These are phyloP conservation scores for Acromyrmex echinatior DNA, from an alignment of 1,140 invertebrate genomes.

Conservation along the genomic window DNA sequence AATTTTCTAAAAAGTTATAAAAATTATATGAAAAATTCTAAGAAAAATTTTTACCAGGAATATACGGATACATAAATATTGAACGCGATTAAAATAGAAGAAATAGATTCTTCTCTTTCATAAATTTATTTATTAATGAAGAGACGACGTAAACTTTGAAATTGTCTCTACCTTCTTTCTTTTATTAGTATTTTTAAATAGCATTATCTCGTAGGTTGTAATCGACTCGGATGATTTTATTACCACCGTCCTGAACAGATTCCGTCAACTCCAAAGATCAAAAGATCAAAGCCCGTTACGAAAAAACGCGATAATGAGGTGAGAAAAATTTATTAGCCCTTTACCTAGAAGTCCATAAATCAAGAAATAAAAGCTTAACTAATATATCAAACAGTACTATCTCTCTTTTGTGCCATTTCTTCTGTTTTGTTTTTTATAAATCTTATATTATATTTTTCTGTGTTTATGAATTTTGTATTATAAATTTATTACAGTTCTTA, in stretches of 20 bases:
- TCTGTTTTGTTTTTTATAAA: background rate
- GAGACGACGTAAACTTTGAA: background rate
- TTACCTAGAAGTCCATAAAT: background rate
- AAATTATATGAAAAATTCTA: too few species aligned
- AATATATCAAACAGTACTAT: background rate
- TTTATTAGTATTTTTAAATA: background rate
- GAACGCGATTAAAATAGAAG: background rate
- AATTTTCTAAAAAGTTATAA: too few species aligned
- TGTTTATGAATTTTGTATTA: background rate
- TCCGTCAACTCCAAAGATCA: constrained; percentile 82
- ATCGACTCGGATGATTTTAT: constrained; percentile 88
- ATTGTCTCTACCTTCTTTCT: background rate
- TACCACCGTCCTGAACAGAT: constrained; percentile 86
- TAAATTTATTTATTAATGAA: background rate
- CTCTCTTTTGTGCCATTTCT: background rate
- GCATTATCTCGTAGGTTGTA: constrained; percentile 81
- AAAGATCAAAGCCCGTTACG: constrained; percentile 73
- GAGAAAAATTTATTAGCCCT: constrained; percentile 44
- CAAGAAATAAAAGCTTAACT: background rate
- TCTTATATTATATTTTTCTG: background rate
- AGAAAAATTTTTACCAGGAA: too few species aligned
- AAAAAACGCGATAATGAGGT: constrained; percentile 78
- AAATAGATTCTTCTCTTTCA: background rate
- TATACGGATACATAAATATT: background rate
- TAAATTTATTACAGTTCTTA: background rate